Evolutionary conservation across 2,888 invertebrate genomes (phyloP).

Genomic region (Tenthredo notha): DNA sequence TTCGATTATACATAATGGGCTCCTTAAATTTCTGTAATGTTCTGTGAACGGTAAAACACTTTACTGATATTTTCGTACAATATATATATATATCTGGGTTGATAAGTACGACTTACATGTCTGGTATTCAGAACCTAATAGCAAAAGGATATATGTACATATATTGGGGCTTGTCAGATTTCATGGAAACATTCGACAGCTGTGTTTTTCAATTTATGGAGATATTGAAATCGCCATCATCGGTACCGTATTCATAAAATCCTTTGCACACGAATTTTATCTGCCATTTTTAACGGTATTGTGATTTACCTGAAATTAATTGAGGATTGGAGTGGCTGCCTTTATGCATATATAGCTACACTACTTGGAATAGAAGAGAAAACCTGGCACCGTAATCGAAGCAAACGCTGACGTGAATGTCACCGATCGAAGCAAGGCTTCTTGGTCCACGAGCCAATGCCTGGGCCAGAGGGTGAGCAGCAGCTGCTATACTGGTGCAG

Average conservation of each 20-base stretch:
- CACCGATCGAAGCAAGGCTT: constrained; percentile 38
- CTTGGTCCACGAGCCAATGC: constrained; percentile 29
- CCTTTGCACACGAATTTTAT: neutral
- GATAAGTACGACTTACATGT: neutral
- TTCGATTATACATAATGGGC: neutral
- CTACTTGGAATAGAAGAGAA: constrained; percentile 1
- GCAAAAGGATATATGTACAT: neutral
- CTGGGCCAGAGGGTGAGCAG: constrained; percentile 37
- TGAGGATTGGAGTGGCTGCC: neutral
- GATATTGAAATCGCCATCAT: neutral
- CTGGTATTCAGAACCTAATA: too few species aligned
- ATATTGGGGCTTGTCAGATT: too few species aligned
- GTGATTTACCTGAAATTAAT: neutral
- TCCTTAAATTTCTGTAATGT: neutral
- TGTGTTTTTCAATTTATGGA: constrained; percentile 3
- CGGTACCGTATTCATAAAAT: neutral
- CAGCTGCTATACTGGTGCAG: neutral
- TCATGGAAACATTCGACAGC: neutral
- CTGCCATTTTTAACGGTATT: neutral
- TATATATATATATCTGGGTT: neutral
- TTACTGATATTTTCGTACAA: neutral
- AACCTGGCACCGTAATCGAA: constrained; percentile 29
- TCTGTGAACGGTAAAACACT: constrained; percentile 3
- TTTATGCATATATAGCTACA: neutral
- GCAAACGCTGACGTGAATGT: constrained; percentile 32